Evolutionary conservation across 2,797 vertebrate genomes (phyloP), one percentile per base, ranked within the genome.

Genomic region (Pseudopleuronectes americanus): DNA sequence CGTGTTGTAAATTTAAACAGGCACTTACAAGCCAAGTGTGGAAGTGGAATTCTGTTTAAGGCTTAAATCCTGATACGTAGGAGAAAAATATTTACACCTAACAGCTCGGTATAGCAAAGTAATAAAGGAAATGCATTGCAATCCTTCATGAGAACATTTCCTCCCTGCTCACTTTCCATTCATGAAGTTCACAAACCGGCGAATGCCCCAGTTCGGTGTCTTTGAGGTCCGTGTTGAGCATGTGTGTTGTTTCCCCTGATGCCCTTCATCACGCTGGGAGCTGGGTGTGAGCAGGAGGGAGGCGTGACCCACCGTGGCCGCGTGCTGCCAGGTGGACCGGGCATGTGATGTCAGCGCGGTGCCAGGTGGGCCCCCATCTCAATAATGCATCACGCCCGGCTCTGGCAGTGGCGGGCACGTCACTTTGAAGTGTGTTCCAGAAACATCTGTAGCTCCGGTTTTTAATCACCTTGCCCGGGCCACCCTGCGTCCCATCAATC

Each of bases 361-460:
- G 81, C 84, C 87, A 89, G 91, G 88, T 86, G 84, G 89, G 89
- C 80, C 68, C 67, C 71, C 72, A 71, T 86, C 83, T 94, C 86
- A 92, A 92, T 92, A 90, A 92, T 89, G 87, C 86, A 93, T 89
- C 89, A 78, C 67, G 79, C 83, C 87, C 80, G 70, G 81, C 67
- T 47, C 86, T 79, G 79, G 81, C 84, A 70, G 73, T 83, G 88
- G 84, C 83, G 84, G 77, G 64, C 66, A 12, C 59, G 45, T 52
- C 73, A 87, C 92, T 94, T 94, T 94, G 93, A 95, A 92, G 93
- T 93, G 93, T 93, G 78, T 79, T 87, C 81, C 81, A 81, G 81
- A 90, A 94, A 94, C 93, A 94, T 95, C 94, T 95, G 94, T 87
- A 93, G 90, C 92, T 80, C 74, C 88, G 76, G 91, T 88, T 91